Percentiles rank a stretch among this genome's conserved stretches.
These are phyloP conservation scores for Ditula angustiorana DNA, from an alignment of 2,888 invertebrate species.

Conservation along the genomic window DNA sequence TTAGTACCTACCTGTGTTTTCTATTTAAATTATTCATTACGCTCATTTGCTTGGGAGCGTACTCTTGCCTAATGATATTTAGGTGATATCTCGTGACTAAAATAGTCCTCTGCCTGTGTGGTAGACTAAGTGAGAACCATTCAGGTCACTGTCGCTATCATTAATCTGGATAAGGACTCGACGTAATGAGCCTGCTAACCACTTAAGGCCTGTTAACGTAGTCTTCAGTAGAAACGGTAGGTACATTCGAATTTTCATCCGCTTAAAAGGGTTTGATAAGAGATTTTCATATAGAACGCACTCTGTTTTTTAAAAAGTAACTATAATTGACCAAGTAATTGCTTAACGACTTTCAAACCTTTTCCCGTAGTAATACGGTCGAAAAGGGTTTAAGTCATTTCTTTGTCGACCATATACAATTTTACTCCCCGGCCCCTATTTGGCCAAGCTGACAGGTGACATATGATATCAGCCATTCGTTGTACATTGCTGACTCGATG, in stretches of 20 bases:
- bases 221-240: background rate
- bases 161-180: constrained; percentile 10
- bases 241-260: background rate
- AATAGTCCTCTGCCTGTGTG: constrained; percentile 10
- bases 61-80: background rate
- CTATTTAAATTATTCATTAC: constrained; percentile 7
- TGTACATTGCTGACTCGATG: too few species aligned
- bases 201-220: constrained; percentile 5
- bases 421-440: too few species aligned
- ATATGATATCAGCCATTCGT: too few species aligned
- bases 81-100: constrained; percentile 9
- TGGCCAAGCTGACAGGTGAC: too few species aligned
- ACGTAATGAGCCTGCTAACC: constrained; percentile 8
- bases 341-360: too few species aligned
- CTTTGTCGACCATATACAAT: too few species aligned
- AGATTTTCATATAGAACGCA: too few species aligned
- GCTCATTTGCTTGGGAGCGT: background rate
- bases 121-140: constrained; percentile 17
- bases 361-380: too few species aligned
- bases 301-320: too few species aligned
- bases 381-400: too few species aligned
- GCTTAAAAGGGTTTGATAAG: background rate
- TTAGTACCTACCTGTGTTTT: background rate
- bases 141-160: constrained; percentile 14
- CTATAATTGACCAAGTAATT: too few species aligned